Evolutionary conservation across 2,113 vertebrate species (phyloP), one percentile per base, ranked within the genome.

Genomic region (Pseudonaja textilis): DNA sequence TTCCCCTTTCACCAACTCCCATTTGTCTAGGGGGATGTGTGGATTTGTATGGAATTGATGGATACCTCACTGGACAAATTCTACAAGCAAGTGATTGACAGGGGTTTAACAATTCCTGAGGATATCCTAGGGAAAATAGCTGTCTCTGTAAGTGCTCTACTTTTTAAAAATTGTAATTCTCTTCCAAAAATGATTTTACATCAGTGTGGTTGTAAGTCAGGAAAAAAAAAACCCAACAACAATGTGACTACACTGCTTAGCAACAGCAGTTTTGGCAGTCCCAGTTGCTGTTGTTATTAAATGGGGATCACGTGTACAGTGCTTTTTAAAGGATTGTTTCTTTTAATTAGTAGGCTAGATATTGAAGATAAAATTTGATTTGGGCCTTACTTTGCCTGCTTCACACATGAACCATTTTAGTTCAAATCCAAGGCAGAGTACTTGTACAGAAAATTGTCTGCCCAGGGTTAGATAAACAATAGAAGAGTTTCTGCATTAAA

Each of bases 41-140:
- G 99, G 99, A 99, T 99, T 96, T 99, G 99, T 95, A 99, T 99
- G 99, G 99, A 99, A 96, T 97, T 99, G 95, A 99, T 99, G 99
- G 99, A 99, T 96, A 99, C 99, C 0, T 99, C 99, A 9, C 97
- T 99, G 96, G 99, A 99, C 96, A 99, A 99, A 95, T 99, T 99
- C 97, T 99, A 99, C 97, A 99, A 99, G 96, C 98, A 99, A 20
- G 99, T 99, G 91, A 99, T 99, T 59, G 99, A 99, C 97, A 99
- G 99, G 96, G 98, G 98, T 69, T 97, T 98, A 96, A 98, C 96
- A 1, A 99, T 99, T 96, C 99, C 99, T 0, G 99, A 99, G 96
- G 98, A 99, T 96, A 99, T 99, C 96, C 96, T 99, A 96, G 99
- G 99, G 54, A 99, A 99, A 97, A 99, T 99, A 74, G 98, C 99